Evolutionary conservation across 1,140 invertebrate species (phyloP).

Genomic region (Drosophila micromelanica): DNA sequence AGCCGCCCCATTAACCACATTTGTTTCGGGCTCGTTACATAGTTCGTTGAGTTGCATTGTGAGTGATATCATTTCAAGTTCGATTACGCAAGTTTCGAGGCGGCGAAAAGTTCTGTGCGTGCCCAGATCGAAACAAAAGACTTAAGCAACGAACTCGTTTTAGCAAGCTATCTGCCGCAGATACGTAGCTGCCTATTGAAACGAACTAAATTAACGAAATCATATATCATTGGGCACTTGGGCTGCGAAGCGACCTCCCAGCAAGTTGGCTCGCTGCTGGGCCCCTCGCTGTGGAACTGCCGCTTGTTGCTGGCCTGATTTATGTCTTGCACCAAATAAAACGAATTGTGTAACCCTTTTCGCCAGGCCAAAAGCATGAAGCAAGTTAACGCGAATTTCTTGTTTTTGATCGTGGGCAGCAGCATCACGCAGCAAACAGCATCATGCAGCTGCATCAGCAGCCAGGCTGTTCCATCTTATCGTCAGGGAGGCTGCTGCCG

Average conservation of each 20-base stretch:
- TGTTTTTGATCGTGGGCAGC: conserved; percentile 75
- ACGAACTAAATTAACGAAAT: conserved; percentile 78
- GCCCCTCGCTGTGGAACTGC: conserved; percentile 27
- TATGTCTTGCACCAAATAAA: conserved; percentile 81
- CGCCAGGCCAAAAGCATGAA: conserved; percentile 12
- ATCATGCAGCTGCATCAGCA: conserved; percentile 5
- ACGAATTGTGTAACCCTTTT: conserved; percentile 80
- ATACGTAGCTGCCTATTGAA: conserved; percentile 48
- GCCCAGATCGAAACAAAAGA: conserved; percentile 56
- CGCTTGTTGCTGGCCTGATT: conserved; percentile 78
- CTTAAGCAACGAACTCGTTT: conserved; percentile 73
- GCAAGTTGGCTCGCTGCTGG: conserved; percentile 41
- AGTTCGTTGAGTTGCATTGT: conserved; percentile 14
- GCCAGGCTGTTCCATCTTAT: conserved; percentile 24
- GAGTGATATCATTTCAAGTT: conserved; percentile 65
- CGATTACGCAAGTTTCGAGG: conserved; percentile 60
- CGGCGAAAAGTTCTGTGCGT: conserved; percentile 55
- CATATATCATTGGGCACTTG: conserved; percentile 71
- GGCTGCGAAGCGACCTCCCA: conserved; percentile 63
- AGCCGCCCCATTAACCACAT: conserved; percentile 71
- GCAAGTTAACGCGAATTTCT: conserved; percentile 77
- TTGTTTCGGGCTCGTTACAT: conserved; percentile 44
- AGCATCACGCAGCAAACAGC: conserved; percentile 22
- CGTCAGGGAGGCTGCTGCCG: conserved; percentile 33
- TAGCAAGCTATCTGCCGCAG: conserved; percentile 6